Conservation (phyloP, 2,113 vertebrate genomes). For the Tragelaphus scriptus region DNA sequence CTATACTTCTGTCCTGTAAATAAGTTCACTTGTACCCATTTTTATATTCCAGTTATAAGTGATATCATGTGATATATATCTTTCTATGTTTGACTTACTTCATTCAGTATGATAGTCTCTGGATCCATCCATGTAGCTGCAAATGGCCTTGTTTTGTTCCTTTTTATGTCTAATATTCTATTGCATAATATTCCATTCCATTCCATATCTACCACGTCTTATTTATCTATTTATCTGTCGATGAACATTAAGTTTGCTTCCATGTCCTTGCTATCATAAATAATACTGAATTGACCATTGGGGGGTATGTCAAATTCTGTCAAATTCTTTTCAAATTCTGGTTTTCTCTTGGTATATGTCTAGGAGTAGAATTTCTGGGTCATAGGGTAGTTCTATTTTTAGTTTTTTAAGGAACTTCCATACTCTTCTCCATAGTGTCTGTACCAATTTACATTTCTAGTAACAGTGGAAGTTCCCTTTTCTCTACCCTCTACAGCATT, state of each 20-base stretch:
- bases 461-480: neutral
- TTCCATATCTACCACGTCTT: neutral
- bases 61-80: neutral
- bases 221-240: neutral
- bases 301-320: rapidly evolving
- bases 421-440: neutral
- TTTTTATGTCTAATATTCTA: neutral
- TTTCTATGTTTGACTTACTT: neutral
- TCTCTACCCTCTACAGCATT: neutral
- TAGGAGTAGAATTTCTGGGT: neutral
- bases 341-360: neutral
- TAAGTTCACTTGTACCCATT: neutral
- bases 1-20: neutral
- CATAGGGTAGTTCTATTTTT: neutral
- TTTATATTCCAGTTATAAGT: neutral
- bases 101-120: neutral
- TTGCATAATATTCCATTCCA: neutral
- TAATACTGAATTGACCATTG: neutral
- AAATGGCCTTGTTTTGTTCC: neutral
- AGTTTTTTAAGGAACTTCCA: neutral
- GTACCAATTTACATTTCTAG: neutral
- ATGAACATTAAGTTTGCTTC: neutral
- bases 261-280: neutral
- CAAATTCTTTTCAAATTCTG: neutral
- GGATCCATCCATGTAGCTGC: neutral